Percentiles rank a stretch among this genome's conserved stretches.
These are phyloP conservation scores for Ecdyonurus torrentis DNA, from an alignment of 2,888 invertebrate genomes.

Conservation along the genomic window DNA sequence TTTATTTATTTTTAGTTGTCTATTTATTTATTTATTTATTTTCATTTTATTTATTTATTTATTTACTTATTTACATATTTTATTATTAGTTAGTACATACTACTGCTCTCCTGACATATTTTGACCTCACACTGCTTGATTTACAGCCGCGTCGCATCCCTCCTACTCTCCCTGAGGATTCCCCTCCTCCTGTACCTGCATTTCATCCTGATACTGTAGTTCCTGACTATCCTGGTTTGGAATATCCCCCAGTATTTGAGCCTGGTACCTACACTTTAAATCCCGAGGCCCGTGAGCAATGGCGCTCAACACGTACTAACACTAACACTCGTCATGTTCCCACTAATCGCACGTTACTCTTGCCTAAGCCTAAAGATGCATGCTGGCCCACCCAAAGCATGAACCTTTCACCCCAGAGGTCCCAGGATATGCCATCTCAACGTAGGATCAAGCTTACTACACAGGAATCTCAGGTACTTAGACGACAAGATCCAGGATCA, in stretches of 20 bases:
- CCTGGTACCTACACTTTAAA: constrained; percentile 61
- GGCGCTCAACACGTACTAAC: background rate
- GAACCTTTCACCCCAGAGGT: background rate
- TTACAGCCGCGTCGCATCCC: background rate
- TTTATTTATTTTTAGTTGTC: too few relatives aligned
- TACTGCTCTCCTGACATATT: too few relatives aligned
- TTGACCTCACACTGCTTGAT: too few relatives aligned
- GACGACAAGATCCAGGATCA: background rate
- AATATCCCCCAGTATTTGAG: constrained; percentile 74
- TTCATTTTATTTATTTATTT: too few relatives aligned
- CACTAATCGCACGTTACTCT: background rate
- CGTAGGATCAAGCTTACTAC: background rate
- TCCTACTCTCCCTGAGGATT: constrained; percentile 1
- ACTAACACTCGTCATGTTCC: background rate
- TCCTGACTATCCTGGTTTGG: constrained; percentile 60
- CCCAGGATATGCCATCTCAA: background rate
- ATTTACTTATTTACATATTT: too few relatives aligned
- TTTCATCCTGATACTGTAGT: constrained; percentile 25
- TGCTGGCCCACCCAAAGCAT: background rate
- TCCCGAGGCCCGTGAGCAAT: background rate
- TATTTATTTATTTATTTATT: too few relatives aligned
- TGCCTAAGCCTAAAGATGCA: background rate
- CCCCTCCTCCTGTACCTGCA: constrained; percentile 21
- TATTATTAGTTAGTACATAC: too few relatives aligned
- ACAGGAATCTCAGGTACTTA: background rate